These are phyloP conservation scores for Sycophaga agraensis DNA, from an alignment of 1,140 invertebrate genomes.

Conservation along the genomic window DNA sequence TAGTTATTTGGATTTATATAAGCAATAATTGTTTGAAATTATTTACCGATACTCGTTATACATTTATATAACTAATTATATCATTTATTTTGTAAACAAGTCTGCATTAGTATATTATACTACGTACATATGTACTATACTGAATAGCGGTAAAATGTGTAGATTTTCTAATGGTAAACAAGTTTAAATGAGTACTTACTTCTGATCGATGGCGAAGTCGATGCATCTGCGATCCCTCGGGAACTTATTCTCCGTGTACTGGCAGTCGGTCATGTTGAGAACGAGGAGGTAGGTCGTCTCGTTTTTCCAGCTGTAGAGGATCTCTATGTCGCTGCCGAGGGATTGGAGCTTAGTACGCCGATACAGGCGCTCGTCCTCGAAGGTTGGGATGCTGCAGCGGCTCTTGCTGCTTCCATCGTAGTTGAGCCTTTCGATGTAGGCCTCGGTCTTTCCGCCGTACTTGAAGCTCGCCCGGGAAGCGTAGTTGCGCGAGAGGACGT, in stretches of 20 bases:
- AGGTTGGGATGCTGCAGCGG: background rate
- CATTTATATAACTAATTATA: too few relatives aligned
- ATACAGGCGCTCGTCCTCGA: background rate
- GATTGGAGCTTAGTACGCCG: background rate
- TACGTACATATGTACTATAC: too few relatives aligned
- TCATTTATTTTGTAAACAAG: too few relatives aligned
- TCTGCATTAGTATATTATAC: too few relatives aligned
- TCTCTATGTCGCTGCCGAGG: background rate
- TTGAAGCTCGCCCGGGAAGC: background rate
- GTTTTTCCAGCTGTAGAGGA: background rate
- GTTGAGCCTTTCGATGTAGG: background rate
- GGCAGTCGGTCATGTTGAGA: slow-evolving; percentile 12
- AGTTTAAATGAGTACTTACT: too few relatives aligned
- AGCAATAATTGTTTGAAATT: too few relatives aligned
- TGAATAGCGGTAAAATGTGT: too few relatives aligned
- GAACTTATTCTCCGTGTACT: background rate
- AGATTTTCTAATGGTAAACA: too few relatives aligned
- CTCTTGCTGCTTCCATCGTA: background rate
- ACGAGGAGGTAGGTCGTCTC: background rate
- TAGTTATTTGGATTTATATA: too few relatives aligned
- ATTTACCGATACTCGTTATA: too few relatives aligned
- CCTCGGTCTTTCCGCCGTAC: background rate
- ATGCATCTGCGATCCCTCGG: too few relatives aligned
- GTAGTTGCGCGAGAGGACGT: background rate
- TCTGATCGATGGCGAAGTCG: too few relatives aligned